A percentile compares a stretch with the other conserved stretches of the same genome.
Conservation (phyloP, 2,113 vertebrate species). For the Malurus alboscapulatus region DNA sequence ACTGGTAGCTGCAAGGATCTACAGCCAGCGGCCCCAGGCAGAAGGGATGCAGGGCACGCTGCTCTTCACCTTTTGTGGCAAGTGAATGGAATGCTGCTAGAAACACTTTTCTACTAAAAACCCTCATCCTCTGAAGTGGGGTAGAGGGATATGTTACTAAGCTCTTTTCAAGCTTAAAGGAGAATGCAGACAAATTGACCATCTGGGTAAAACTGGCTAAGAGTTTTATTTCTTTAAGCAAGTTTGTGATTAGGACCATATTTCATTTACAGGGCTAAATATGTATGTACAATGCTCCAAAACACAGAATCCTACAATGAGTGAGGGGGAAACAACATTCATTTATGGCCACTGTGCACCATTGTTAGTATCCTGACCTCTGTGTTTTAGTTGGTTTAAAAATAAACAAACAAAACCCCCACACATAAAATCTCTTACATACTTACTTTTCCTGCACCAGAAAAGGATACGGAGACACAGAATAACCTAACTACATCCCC, state of each 20-base stretch:
- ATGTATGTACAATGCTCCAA: neutral
- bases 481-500: neutral
- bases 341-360: neutral
- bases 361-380: neutral
- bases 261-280: neutral
- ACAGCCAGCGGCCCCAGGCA: neutral
- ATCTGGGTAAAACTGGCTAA: neutral
- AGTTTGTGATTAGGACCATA: neutral
- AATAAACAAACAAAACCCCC: neutral
- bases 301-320: neutral
- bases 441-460: neutral
- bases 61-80: neutral
- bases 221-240: neutral
- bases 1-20: neutral
- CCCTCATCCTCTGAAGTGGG: neutral
- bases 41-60: neutral
- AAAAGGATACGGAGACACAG: neutral
- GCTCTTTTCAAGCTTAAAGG: neutral
- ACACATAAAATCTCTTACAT: neutral
- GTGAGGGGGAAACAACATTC: accelerated
- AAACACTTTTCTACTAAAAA: neutral
- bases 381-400: neutral
- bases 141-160: neutral
- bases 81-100: neutral
- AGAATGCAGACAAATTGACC: neutral